Evolutionary conservation across 2,888 invertebrate species (phyloP), one percentile per base, ranked within the genome.

Genomic region (Coecobrya sp.): DNA sequence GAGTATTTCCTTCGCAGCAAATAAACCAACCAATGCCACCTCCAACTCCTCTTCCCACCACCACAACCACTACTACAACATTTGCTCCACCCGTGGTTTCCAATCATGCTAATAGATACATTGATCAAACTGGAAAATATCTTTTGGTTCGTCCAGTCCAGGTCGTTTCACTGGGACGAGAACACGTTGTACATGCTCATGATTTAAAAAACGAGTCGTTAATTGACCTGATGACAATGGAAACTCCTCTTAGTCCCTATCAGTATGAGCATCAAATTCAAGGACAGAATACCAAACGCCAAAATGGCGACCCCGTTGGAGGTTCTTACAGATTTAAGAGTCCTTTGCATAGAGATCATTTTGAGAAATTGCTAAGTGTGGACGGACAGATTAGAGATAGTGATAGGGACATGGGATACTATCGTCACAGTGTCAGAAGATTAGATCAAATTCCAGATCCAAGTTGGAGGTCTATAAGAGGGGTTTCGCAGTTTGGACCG

Each of bases 141-240:
- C 81, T 91, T n/a, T 25, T 91, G 16, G 79, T 91, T 68, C 91
- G 90, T 1, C 90, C 91, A 5, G 81, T 91, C 0, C 86, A 91
- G n/a, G 81, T 90, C 10, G 79, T 91, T 22, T 55, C 91, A 79
- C 5, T 91, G 8, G 90, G 90, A 45, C 85, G 36, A 13, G 85
- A 76, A 11, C 90, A 90, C 19, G 90, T 90, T 65, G 85, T 90
- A 10, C 90, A 90, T 52, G 25, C 90, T 19, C 84, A 90, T 13
- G 90, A 90, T 42, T 90, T 90, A 19, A 90, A 85, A 65, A 90
- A 90, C 25, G 90, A 90, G 8, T 85, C 90, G 5, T 68, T 90
- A 7, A 25, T 90, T 45, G 76, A 85, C 49, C 36, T 85, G 52
- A 76, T 90, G 62, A 90, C 90, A 62, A 85, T 49, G 76, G 85